phyloP scores from a whole-genome alignment of 2,797 vertebrate genomes.

The Esox lucius region DNA sequence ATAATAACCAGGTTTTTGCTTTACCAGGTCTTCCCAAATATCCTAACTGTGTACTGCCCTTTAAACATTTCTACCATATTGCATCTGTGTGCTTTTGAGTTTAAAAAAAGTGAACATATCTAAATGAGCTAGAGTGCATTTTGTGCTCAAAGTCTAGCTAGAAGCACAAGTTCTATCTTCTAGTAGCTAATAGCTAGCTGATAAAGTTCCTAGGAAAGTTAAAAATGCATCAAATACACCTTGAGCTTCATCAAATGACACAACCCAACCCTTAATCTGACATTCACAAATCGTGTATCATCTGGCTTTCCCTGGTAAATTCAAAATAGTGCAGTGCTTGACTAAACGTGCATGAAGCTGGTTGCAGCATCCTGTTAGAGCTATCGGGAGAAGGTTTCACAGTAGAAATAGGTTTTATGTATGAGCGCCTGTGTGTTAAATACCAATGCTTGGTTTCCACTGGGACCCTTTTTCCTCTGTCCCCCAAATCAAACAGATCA shows the following conservation, averaged over 20 bases:
- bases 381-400: neutral
- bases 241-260: neutral
- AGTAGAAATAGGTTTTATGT: too few relatives aligned
- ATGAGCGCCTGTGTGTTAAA: neutral
- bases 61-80: neutral
- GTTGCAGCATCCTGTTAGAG: neutral
- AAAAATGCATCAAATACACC: conserved; percentile 7
- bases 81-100: conserved; percentile 65
- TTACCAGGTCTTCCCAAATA: neutral
- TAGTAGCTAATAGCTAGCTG: neutral
- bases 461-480: too few relatives aligned
- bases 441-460: too few relatives aligned
- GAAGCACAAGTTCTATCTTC: neutral
- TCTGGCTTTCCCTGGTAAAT: conserved; percentile 22
- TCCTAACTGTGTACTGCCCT: neutral
- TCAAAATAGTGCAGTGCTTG: neutral
- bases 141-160: conserved; percentile 55
- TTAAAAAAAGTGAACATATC: conserved; percentile 48
- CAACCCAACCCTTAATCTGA: conserved; percentile 20
- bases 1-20: neutral
- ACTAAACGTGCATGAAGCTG: neutral
- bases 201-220: conserved; percentile 1
- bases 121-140: conserved; percentile 53
- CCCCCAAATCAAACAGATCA: too few relatives aligned
- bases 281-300: conserved; percentile 26